Percentiles rank a stretch among this genome's conserved stretches.
These are phyloP conservation scores for Centropus bengalensis DNA, from an alignment of 2,113 vertebrate genomes.

Conservation along the genomic window DNA sequence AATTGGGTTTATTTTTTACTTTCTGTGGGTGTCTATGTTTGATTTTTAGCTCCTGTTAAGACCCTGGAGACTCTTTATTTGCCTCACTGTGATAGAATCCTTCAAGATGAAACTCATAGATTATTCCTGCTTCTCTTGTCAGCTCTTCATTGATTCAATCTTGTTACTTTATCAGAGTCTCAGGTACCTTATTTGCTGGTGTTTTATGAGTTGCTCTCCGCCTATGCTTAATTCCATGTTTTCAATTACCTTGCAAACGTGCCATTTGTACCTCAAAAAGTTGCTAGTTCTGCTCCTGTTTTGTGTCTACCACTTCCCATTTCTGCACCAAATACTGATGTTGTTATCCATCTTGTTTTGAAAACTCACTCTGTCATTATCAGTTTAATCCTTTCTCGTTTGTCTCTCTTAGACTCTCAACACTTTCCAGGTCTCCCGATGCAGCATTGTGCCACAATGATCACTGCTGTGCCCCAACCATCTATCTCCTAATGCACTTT, in stretches of 20 bases:
- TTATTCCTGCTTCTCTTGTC: not conserved
- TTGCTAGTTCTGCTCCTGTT: not conserved
- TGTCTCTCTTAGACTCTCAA: not conserved
- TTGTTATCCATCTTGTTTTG: not conserved
- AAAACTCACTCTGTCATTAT: not conserved
- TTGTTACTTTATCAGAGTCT: not conserved
- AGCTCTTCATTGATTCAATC: not conserved
- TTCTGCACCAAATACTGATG: not conserved
- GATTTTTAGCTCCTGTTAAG: not conserved
- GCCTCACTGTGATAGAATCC: not conserved
- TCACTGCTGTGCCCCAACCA: not conserved
- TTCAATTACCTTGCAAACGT: not conserved
- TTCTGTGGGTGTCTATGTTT: not conserved
- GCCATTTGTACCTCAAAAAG: not conserved
- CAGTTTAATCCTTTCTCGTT: not conserved
- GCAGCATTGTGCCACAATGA: not conserved
- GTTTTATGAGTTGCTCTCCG: not conserved
- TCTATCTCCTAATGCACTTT: not conserved
- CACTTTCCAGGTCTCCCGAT: not conserved
- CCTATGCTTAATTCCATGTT: not conserved
- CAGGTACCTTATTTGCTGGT: not conserved
- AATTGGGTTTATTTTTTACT: not conserved
- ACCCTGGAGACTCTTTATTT: not conserved
- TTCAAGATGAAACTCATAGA: not conserved
- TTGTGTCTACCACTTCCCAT: not conserved